Conservation (phyloP, 2,797 vertebrate genomes). For the Lepilemur ruficaudatus region DNA sequence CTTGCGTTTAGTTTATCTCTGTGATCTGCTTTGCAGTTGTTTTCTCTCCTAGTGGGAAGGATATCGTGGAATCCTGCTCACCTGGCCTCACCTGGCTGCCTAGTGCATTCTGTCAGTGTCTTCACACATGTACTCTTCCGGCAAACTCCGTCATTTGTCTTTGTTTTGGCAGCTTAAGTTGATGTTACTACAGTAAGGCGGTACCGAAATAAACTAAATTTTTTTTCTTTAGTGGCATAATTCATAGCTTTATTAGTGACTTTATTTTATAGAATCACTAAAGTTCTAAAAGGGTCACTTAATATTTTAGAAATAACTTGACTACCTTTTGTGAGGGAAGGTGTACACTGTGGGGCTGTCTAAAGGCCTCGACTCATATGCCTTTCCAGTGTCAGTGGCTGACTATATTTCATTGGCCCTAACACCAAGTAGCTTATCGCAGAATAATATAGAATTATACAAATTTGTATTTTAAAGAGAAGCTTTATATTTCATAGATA, state of each 20-base stretch:
- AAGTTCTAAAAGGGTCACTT: background rate
- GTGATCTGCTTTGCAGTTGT: fast-evolving
- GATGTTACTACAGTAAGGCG: fast-evolving
- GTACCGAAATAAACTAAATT: background rate
- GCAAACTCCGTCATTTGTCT: background rate
- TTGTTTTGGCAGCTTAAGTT: background rate
- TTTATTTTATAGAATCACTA: slow-evolving; percentile 3
- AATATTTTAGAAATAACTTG: background rate
- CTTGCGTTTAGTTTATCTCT: no score
- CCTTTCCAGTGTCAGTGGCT: slow-evolving; percentile 4
- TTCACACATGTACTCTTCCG: fast-evolving
- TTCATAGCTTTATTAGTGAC: background rate
- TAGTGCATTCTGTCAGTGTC: fast-evolving
- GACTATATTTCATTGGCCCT: slow-evolving; percentile 41
- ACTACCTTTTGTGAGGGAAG: background rate
- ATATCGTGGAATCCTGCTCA: fast-evolving
- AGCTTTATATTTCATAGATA: background rate
- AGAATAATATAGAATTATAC: background rate
- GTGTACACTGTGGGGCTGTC: background rate
- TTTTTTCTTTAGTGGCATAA: background rate
- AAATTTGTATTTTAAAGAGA: background rate
- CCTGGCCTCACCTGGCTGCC: fast-evolving
- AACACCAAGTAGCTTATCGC: background rate
- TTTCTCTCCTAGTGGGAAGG: fast-evolving
- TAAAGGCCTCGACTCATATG: slow-evolving; percentile 32